Conservation (phyloP, 2,888 invertebrate genomes). For the Trissolcus japonicus region DNA sequence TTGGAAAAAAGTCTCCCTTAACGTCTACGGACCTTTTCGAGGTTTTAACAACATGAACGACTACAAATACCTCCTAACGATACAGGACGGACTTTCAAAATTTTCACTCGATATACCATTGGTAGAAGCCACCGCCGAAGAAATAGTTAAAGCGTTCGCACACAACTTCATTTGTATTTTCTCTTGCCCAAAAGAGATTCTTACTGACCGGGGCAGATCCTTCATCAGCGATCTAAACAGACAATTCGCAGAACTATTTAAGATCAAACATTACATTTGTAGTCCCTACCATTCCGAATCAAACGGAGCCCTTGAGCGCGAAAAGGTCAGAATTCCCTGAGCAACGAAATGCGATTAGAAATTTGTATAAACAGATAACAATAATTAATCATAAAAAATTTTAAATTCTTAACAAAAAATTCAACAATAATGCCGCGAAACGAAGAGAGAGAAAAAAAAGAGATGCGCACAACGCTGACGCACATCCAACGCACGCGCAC, state of each 20-base stretch:
- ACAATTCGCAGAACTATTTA: conserved; percentile 1
- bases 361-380: too few species aligned
- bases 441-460: too few species aligned
- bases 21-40: conserved; percentile 7
- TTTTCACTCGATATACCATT: conserved; percentile 6
- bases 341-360: too few species aligned
- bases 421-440: too few species aligned
- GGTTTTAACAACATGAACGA: background rate
- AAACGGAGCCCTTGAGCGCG: conserved; percentile 25
- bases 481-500: too few species aligned
- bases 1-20: conserved; percentile 5
- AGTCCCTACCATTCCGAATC: background rate
- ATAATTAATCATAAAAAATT: too few species aligned
- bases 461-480: too few species aligned
- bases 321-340: too few species aligned
- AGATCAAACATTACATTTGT: background rate
- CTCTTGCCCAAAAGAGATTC: background rate
- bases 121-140: background rate
- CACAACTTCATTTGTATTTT: background rate
- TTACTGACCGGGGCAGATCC: conserved; percentile 2
- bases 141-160: conserved; percentile 5
- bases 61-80: conserved; percentile 4
- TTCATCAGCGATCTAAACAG: conserved; percentile 10
- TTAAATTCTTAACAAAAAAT: too few species aligned
- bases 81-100: conserved; percentile 1